A percentile compares a stretch with the other conserved stretches of the same genome.
phyloP scores from a whole-genome alignment of 2,797 vertebrate species.

The Liparis tanakae region DNA sequence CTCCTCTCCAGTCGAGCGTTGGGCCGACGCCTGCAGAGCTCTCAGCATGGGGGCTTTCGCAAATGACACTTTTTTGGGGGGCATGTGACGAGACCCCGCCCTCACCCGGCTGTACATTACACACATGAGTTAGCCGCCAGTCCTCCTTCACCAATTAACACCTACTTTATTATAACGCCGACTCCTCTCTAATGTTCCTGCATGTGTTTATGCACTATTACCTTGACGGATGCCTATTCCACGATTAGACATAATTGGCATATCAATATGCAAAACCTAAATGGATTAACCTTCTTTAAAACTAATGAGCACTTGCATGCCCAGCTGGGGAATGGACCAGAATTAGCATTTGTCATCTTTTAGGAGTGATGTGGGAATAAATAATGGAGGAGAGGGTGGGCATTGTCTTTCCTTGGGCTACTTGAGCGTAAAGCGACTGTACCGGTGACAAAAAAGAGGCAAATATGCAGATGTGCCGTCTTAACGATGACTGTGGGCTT shows the following conservation, averaged over 20 bases:
- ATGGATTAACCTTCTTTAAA: slow-evolving; percentile 98
- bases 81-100: slow-evolving; percentile 44
- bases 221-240: slow-evolving; percentile 97
- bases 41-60: slow-evolving; percentile 88
- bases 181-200: slow-evolving; percentile 92
- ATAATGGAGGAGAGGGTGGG: slow-evolving; percentile 60
- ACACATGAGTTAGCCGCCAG: slow-evolving; percentile 92
- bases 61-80: slow-evolving; percentile 87
- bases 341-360: slow-evolving; percentile 97
- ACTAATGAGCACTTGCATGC: slow-evolving; percentile 95
- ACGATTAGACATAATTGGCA: slow-evolving; percentile 98
- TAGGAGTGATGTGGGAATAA: slow-evolving; percentile 82
- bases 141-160: slow-evolving; percentile 94
- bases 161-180: slow-evolving; percentile 93
- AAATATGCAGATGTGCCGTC: slow-evolving; percentile 49
- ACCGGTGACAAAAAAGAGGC: slow-evolving; percentile 7
- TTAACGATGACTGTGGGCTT: slow-evolving; percentile 45
- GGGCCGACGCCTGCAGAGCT: slow-evolving; percentile 88
- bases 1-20: slow-evolving; percentile 30
- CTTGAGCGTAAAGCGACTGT: slow-evolving; percentile 23
- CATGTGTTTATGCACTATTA: slow-evolving; percentile 98
- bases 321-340: slow-evolving; percentile 95
- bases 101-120: slow-evolving; percentile 82
- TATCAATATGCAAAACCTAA: slow-evolving; percentile 99
- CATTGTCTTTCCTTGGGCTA: slow-evolving; percentile 61